Evolutionary conservation across 2,888 invertebrate genomes (phyloP), one percentile per base, ranked within the genome.

Genomic region (Campoplex capitator): DNA sequence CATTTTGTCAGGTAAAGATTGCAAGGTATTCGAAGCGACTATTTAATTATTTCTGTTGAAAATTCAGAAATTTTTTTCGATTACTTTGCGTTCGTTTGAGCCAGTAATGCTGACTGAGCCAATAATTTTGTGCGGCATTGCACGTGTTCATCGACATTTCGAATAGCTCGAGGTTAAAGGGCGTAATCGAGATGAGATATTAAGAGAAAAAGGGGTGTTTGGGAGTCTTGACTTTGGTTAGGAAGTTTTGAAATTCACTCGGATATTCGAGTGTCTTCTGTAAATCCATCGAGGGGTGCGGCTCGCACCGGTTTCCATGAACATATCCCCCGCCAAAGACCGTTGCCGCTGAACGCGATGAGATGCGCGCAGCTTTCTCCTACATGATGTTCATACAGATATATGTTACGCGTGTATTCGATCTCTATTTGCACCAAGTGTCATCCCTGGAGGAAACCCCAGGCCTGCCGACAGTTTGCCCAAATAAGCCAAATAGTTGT

Each of bases 351-450:
- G 67, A 73, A 62, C 79, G 58, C 79, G 73, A 65, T 73, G 83
- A 83, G 83, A 86, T 83, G 74, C 71, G 82, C 82, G 67, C 65
- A 73, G 78, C 78, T 74, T 79, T 58, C 32, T 56, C 35, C 23
- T 70, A 28, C 28, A 62, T 42, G 28, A 62, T 42, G 28, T 13
- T 48, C n/a, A 51, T 54, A 28, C 6, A 42, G 58, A 23, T 42
- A 23, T 56, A 45, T 56, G 56, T 42, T 58, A 23, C 23, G 32
- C n/a, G 11, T 56, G 56, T 42, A 42, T 71, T 89, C 82, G 85
- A 89, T 88, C 88, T 89, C 89, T 91, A 90, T 92, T 93, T 92
- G 90, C 91, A 87, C 90, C 88, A 89, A 88, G 88, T 91, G 89
- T 91, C 87, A 85, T 84, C 89, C 76, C 76, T 51, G 65, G 65